These are phyloP conservation scores for Callyntrura sp. DNA, from an alignment of 2,888 invertebrate genomes.

Conservation along the genomic window DNA sequence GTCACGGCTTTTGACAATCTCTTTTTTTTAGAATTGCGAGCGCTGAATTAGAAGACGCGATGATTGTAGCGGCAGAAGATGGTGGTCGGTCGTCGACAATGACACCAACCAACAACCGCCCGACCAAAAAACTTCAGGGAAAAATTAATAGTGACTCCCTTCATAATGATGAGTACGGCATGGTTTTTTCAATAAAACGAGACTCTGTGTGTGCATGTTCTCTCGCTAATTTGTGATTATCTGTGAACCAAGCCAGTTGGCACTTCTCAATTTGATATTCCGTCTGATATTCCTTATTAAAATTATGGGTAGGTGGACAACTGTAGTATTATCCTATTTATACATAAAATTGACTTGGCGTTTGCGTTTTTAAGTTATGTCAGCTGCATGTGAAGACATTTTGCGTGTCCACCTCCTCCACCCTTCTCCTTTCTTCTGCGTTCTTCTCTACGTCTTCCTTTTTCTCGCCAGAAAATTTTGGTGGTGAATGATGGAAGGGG, in stretches of 20 bases:
- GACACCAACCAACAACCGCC: constrained; percentile 2
- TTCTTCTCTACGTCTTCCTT: neutral
- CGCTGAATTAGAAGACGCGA: neutral
- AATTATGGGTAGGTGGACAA: neutral
- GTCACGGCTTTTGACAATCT: constrained; percentile 40
- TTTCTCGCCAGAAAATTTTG: neutral
- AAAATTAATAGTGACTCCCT: neutral
- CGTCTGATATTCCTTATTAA: neutral
- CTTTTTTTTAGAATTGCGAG: neutral
- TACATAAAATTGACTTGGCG: neutral
- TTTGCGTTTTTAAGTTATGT: neutral
- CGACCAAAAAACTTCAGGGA: neutral
- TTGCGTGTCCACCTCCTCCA: neutral
- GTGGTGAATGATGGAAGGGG: constrained; percentile 46
- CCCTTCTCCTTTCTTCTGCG: neutral
- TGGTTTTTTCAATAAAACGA: constrained; percentile 10
- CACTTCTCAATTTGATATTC: neutral
- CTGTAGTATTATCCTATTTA: constrained; percentile 3
- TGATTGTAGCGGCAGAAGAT: too few species aligned
- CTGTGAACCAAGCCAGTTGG: neutral
- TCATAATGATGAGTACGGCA: constrained; percentile 37
- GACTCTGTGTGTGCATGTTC: neutral
- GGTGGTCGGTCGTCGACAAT: too few species aligned
- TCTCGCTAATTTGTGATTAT: constrained; percentile 8
- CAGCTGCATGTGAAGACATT: neutral